Evolutionary conservation across 2,797 vertebrate species (phyloP).

Genomic region (Hylomyscus alleni): DNA sequence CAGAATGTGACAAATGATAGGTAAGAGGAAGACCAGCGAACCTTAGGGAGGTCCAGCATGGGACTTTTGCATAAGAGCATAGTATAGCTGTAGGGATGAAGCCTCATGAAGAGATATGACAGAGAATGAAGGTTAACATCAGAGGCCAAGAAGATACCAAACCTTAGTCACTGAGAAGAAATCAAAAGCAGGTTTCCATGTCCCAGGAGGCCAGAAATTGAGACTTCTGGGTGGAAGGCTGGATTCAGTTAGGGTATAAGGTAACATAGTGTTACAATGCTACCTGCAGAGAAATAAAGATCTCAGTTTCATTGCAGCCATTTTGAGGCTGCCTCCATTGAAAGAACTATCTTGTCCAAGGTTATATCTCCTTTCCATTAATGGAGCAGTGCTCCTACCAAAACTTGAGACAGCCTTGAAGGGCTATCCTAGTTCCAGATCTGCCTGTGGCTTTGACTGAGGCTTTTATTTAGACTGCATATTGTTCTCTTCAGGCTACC

Average conservation of each 20-base stretch:
- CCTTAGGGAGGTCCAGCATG: not conserved
- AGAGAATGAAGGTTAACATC: not conserved
- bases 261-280: not conserved
- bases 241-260: not conserved
- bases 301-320: not conserved
- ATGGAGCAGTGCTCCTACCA: not conserved
- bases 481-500: not conserved
- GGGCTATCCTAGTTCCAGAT: not conserved
- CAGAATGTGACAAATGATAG: not conserved
- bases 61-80: not conserved
- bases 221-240: not conserved
- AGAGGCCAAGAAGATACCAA: not conserved
- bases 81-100: not conserved
- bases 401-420: not conserved
- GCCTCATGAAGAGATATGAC: not conserved
- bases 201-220: not conserved
- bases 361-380: not conserved
- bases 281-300: not conserved
- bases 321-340: not conserved
- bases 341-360: not conserved
- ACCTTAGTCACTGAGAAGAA: not conserved
- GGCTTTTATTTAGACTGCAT: not conserved
- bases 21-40: not conserved
- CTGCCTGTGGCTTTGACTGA: not conserved
- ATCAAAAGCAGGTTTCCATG: not conserved